phyloP scores from a whole-genome alignment of 1,140 invertebrate species.

The Drosophila nebulosa region DNA sequence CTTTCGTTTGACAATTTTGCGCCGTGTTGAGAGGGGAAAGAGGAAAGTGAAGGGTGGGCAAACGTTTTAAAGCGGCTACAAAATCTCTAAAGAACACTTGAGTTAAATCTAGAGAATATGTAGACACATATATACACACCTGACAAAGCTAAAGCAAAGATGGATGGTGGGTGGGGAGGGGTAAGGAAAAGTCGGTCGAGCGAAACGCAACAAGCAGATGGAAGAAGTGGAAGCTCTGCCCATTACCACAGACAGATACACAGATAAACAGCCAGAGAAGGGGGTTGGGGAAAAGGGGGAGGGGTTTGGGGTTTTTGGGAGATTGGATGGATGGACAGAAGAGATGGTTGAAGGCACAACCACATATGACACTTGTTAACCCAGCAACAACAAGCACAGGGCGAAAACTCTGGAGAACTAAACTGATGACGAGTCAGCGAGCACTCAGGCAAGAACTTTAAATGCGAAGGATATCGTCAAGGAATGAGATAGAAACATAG shows the following conservation, averaged over 20 bases:
- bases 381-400: slow-evolving; percentile 42
- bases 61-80: slow-evolving; percentile 66
- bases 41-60: background rate
- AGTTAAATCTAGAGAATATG: slow-evolving; percentile 68
- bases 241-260: background rate
- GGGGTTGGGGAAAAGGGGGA: background rate
- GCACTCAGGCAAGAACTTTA: slow-evolving; percentile 25
- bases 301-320: background rate
- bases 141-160: slow-evolving; percentile 22
- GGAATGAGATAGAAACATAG: background rate
- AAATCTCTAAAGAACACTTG: slow-evolving; percentile 77
- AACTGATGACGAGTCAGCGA: slow-evolving; percentile 21
- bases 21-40: slow-evolving; percentile 15
- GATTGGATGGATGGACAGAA: slow-evolving; percentile 30
- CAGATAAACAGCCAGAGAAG: background rate
- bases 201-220: background rate
- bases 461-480: slow-evolving; percentile 3
- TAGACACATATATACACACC: slow-evolving; percentile 16
- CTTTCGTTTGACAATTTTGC: slow-evolving; percentile 74
- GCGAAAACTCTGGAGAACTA: background rate
- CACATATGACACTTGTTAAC: slow-evolving; percentile 78
- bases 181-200: background rate
- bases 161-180: background rate
- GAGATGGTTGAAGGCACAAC: slow-evolving; percentile 38
- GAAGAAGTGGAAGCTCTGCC: background rate